Conservation (phyloP, 1,140 invertebrate species). For the Drosophila obscura region DNA sequence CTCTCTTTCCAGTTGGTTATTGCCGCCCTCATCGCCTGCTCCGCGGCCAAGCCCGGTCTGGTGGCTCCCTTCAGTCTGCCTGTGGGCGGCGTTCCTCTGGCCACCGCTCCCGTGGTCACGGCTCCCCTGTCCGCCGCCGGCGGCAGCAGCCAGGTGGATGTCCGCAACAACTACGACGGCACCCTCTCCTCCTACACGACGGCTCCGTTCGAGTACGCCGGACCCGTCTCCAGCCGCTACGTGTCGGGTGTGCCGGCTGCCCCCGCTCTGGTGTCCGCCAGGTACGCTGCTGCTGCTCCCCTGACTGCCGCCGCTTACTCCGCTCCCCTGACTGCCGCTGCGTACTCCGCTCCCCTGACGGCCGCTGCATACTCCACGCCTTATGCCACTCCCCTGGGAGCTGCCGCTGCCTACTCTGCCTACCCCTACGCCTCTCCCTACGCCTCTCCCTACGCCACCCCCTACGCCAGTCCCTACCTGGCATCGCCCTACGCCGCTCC, state of each 20-base stretch:
- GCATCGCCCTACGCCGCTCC: conserved; percentile 79
- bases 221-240: conserved; percentile 85
- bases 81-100: conserved; percentile 72
- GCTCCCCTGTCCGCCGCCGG: conserved; percentile 75
- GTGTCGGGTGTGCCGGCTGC: conserved; percentile 70
- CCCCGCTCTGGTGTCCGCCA: conserved; percentile 46
- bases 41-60: conserved; percentile 64
- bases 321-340: conserved; percentile 45
- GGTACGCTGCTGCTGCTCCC: conserved; percentile 61
- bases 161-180: conserved; percentile 77
- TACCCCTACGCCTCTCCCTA: conserved; percentile 38
- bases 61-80: conserved; percentile 71
- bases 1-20: conserved; percentile 50
- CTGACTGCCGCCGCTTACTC: conserved; percentile 73
- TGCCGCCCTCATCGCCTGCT: conserved; percentile 69
- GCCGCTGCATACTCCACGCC: conserved; percentile 82
- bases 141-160: conserved; percentile 77
- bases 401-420: conserved; percentile 50
- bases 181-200: conserved; percentile 79
- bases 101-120: conserved; percentile 66
- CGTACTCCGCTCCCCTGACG: conserved; percentile 53
- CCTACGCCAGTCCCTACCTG: conserved; percentile 29
- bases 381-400: conserved; percentile 20
- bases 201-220: conserved; percentile 70
- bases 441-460: conserved; percentile 30